Conservation (phyloP, 2,113 vertebrate genomes). For the Xenus cinereus region DNA sequence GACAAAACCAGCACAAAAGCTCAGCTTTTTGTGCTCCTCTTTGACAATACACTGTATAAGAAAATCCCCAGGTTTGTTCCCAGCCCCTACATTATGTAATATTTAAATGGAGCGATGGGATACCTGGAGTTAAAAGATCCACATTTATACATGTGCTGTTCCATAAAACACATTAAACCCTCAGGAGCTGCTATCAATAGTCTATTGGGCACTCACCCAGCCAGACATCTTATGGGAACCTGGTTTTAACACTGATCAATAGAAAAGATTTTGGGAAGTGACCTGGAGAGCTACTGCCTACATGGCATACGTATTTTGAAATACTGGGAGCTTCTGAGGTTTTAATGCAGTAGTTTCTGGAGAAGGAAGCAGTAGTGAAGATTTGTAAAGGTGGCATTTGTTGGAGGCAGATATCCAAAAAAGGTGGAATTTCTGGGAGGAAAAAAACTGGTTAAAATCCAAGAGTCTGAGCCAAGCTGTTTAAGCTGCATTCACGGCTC, state of each 20-base stretch:
- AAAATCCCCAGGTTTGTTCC: background rate
- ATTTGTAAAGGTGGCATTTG: background rate
- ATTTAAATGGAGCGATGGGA: background rate
- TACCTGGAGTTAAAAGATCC: background rate
- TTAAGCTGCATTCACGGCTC: background rate
- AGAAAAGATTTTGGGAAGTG: background rate
- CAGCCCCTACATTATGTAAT: background rate
- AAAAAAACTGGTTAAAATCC: background rate
- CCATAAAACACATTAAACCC: background rate
- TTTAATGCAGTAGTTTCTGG: background rate
- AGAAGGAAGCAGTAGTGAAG: background rate
- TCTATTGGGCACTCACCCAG: background rate
- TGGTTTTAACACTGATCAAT: background rate
- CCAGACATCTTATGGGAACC: background rate
- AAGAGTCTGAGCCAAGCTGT: background rate
- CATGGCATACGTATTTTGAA: background rate
- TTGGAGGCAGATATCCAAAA: background rate
- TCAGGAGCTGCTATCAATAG: background rate
- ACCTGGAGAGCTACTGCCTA: background rate
- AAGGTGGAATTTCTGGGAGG: background rate
- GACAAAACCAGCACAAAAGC: background rate
- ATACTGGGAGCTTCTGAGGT: background rate
- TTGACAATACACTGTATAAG: fast-evolving
- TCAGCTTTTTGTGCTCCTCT: background rate
- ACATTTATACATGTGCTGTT: background rate